These are phyloP conservation scores for Cydia fagiglandana DNA, from an alignment of 1,140 invertebrate genomes.

Conservation along the genomic window DNA sequence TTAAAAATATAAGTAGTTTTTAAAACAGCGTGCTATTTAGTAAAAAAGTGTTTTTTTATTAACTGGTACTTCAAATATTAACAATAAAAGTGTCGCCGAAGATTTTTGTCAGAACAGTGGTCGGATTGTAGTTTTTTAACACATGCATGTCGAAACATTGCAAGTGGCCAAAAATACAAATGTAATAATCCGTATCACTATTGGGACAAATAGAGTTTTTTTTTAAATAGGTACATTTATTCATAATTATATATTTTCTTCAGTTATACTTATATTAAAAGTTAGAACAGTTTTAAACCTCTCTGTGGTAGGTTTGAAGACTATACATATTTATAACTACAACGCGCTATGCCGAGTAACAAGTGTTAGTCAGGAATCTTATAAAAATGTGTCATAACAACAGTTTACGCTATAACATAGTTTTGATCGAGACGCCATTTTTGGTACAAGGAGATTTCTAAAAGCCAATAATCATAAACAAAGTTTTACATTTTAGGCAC, in stretches of 20 bases:
- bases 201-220: background rate
- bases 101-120: conserved; percentile 5
- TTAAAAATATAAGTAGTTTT: conserved; percentile 30
- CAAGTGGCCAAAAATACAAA: background rate
- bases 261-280: conserved; percentile 10
- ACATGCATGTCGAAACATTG: background rate
- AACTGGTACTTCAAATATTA: conserved; percentile 15
- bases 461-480: background rate
- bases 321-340: conserved; percentile 29
- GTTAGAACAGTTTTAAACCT: conserved; percentile 13
- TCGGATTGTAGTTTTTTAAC: background rate
- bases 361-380: conserved; percentile 29
- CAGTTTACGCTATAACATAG: conserved; percentile 30
- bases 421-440: background rate
- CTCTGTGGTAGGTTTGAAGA: background rate
- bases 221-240: background rate
- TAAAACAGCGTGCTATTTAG: conserved; percentile 21
- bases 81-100: background rate
- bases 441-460: background rate
- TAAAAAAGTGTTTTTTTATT: conserved; percentile 22
- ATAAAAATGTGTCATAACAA: conserved; percentile 32
- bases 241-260: conserved; percentile 8
- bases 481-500: background rate
- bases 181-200: conserved; percentile 8
- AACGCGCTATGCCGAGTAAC: conserved; percentile 23